Percentiles rank a stretch among this genome's conserved stretches.
phyloP scores from a whole-genome alignment of 2,888 invertebrate genomes.

The Archaeoteleia sp. region DNA sequence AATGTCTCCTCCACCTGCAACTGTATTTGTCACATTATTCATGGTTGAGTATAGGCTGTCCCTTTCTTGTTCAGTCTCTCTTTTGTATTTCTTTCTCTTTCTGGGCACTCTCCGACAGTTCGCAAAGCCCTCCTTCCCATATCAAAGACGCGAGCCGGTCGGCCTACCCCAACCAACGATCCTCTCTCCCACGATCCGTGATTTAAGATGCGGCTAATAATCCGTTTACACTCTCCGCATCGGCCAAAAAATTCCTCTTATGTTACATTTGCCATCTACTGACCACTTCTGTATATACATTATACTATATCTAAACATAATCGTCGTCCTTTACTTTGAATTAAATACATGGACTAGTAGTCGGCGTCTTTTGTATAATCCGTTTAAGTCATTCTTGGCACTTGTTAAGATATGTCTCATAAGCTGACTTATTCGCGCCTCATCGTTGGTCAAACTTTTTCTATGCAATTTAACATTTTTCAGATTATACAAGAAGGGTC shows the following conservation, averaged over 20 bases:
- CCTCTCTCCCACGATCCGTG: slow-evolving; percentile 51
- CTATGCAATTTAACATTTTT: too few relatives aligned
- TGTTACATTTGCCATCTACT: background rate
- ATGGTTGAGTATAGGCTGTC: slow-evolving; percentile 2
- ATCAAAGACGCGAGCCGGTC: slow-evolving; percentile 25
- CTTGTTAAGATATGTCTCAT: background rate
- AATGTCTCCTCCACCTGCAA: slow-evolving; percentile 41
- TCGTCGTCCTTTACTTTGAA: slow-evolving; percentile 3
- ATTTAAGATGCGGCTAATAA: slow-evolving; percentile 50
- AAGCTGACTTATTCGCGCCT: background rate
- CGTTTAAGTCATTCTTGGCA: slow-evolving; percentile 29
- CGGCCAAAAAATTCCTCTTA: slow-evolving; percentile 40
- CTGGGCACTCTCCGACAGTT: slow-evolving; percentile 3
- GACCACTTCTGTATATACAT: too few relatives aligned
- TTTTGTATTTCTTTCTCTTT: slow-evolving; percentile 15
- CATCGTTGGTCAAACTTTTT: too few relatives aligned
- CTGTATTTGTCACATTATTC: slow-evolving; percentile 49
- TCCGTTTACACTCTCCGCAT: slow-evolving; percentile 18
- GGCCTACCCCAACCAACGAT: background rate
- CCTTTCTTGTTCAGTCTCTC: slow-evolving; percentile 8
- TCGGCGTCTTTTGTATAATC: slow-evolving; percentile 34
- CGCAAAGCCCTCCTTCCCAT: slow-evolving; percentile 5
- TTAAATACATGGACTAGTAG: slow-evolving; percentile 34
- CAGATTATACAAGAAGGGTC: too few relatives aligned
- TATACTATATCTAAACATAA: background rate